Percentiles rank a stretch among this genome's conserved stretches.
These are phyloP conservation scores for Dinocampus coccinellae DNA, from an alignment of 2,888 invertebrate species.

Conservation along the genomic window DNA sequence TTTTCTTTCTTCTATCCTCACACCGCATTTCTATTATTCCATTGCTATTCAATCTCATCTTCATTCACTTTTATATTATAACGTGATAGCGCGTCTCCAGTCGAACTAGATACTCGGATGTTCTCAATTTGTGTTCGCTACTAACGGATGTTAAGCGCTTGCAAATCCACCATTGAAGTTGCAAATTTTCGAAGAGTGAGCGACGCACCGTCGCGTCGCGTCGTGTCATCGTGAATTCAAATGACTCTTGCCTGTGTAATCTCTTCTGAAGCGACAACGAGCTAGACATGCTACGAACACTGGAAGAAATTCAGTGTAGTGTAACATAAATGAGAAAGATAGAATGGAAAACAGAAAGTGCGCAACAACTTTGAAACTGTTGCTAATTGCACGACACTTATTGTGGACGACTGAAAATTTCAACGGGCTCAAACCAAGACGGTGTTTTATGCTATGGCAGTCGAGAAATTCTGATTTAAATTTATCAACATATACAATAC, in stretches of 20 bases:
- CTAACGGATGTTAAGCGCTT: conserved; percentile 34
- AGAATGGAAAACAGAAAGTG: conserved; percentile 6
- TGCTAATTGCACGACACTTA: conserved; percentile 39
- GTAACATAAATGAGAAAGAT: conserved; percentile 1
- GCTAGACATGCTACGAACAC: neutral
- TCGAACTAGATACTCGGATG: conserved; percentile 23
- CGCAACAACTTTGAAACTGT: conserved; percentile 30
- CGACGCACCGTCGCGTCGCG: neutral
- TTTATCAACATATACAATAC: conserved; percentile 11
- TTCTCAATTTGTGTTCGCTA: conserved; percentile 30
- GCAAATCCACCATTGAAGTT: conserved; percentile 37
- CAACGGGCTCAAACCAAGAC: conserved; percentile 7
- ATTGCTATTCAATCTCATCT: neutral
- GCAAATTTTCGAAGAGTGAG: conserved; percentile 22
- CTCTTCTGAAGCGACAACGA: conserved; percentile 19
- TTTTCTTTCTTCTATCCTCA: too few species aligned
- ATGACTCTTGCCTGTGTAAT: conserved; percentile 27
- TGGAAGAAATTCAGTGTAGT: neutral
- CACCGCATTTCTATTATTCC: neutral
- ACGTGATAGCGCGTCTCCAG: neutral
- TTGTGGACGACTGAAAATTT: conserved; percentile 25
- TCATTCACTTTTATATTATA: neutral
- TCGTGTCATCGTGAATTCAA: conserved; percentile 33
- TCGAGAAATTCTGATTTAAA: conserved; percentile 24
- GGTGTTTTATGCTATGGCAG: conserved; percentile 1